phyloP scores from a whole-genome alignment of 2,113 vertebrate species.

The Chroicocephalus ridibundus region DNA sequence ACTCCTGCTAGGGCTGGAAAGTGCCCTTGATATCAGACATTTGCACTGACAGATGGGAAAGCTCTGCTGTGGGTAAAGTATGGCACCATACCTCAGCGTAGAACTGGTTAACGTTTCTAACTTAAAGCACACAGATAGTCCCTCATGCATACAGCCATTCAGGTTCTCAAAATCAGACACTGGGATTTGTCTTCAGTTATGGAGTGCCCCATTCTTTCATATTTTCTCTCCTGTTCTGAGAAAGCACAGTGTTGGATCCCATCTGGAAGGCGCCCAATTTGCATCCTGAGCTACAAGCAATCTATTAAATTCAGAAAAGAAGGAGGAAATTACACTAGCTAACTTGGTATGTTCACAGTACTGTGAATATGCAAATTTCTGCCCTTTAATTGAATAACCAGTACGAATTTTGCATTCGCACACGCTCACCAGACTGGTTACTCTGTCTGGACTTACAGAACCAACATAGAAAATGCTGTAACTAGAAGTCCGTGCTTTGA shows the following conservation, averaged over 20 bases:
- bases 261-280: background rate
- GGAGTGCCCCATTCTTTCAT: background rate
- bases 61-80: background rate
- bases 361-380: accelerated
- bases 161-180: background rate
- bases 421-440: background rate
- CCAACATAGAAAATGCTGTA: background rate
- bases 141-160: background rate
- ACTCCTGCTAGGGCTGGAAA: background rate
- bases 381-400: background rate
- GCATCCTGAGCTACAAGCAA: background rate
- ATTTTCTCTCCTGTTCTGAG: background rate
- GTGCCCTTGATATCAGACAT: background rate
- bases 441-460: background rate
- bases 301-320: background rate
- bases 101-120: background rate
- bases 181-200: background rate
- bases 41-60: background rate
- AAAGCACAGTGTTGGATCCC: background rate
- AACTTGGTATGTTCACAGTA: background rate
- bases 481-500: background rate
- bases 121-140: background rate
- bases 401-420: background rate
- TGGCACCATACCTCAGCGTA: background rate
- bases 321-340: background rate